Percentiles rank a stretch among this genome's conserved stretches.
phyloP scores from a whole-genome alignment of 2,888 invertebrate genomes.

The Euplagia quadripunctaria region DNA sequence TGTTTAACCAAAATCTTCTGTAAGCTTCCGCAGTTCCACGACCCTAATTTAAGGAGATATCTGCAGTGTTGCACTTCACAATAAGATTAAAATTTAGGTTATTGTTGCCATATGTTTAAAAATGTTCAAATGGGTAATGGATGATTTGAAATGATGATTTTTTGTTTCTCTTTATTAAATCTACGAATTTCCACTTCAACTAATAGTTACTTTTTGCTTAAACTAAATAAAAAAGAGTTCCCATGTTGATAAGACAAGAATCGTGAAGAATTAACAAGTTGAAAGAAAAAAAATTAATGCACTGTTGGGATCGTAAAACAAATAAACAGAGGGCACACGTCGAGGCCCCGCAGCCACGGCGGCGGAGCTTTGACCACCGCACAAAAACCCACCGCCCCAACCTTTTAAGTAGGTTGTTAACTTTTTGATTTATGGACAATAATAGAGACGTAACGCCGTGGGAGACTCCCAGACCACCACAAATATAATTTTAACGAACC shows the following conservation, averaged over 20 bases:
- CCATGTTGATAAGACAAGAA: slow-evolving; percentile 78
- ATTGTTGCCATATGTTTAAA: too few species aligned
- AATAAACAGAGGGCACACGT: slow-evolving; percentile 81
- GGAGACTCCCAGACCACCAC: slow-evolving; percentile 82
- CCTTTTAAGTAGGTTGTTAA: slow-evolving; percentile 88
- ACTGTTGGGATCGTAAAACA: slow-evolving; percentile 86
- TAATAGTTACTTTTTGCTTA: slow-evolving; percentile 57
- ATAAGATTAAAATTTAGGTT: too few species aligned
- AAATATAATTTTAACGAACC: slow-evolving; percentile 85
- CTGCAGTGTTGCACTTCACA: too few species aligned
- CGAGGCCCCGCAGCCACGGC: slow-evolving; percentile 71
- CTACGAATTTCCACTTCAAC: neutral
- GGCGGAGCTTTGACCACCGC: slow-evolving; percentile 82
- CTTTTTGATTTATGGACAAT: slow-evolving; percentile 87
- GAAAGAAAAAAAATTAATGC: slow-evolving; percentile 82
- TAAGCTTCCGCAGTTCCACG: neutral
- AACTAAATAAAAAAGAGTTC: slow-evolving; percentile 59
- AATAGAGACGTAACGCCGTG: slow-evolving; percentile 87
- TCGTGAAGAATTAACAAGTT: slow-evolving; percentile 80
- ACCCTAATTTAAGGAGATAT: too few species aligned
- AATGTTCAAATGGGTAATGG: neutral
- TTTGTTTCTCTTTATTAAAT: neutral
- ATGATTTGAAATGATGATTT: neutral
- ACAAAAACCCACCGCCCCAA: slow-evolving; percentile 84
- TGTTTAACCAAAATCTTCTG: too few species aligned